Conservation (phyloP, 2,113 vertebrate species). For the Oriolus oriolus region DNA sequence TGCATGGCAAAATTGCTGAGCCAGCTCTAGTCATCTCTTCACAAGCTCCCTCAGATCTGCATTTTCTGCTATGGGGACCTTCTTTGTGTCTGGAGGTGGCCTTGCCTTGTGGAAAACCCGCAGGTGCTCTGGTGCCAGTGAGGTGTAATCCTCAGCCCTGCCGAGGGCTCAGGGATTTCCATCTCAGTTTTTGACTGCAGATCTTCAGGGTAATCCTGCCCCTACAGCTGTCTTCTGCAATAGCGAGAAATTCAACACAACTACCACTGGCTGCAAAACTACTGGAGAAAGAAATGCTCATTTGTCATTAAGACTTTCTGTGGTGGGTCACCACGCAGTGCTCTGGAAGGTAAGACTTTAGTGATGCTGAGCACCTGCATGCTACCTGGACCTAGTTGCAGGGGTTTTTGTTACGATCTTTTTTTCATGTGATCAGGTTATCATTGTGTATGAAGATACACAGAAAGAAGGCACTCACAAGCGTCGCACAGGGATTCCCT, state of each 20-base stretch:
- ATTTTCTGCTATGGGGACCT: not conserved
- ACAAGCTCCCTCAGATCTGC: not conserved
- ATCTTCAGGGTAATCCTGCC: not conserved
- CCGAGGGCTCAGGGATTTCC: not conserved
- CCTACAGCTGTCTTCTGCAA: not conserved
- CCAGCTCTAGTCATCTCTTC: not conserved
- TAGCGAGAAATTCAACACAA: not conserved
- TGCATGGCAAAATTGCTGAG: not conserved
- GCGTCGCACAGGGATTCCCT: not conserved
- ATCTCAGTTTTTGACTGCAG: not conserved
- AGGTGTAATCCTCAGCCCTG: not conserved
- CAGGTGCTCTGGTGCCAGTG: not conserved
- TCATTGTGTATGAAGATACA: not conserved
- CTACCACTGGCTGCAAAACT: not conserved
- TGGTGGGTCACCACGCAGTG: not conserved
- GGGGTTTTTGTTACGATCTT: accelerated
- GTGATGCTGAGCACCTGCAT: not conserved
- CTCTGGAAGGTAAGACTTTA: not conserved
- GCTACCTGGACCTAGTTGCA: not conserved
- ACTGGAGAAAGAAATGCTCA: not conserved
- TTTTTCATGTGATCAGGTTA: not conserved
- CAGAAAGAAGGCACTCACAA: not conserved
- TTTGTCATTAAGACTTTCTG: not conserved
- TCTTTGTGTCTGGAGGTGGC: not conserved
- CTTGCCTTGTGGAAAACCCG: not conserved